Evolutionary conservation across 2,113 vertebrate species (phyloP).

Genomic region (Heloderma charlesbogerti): DNA sequence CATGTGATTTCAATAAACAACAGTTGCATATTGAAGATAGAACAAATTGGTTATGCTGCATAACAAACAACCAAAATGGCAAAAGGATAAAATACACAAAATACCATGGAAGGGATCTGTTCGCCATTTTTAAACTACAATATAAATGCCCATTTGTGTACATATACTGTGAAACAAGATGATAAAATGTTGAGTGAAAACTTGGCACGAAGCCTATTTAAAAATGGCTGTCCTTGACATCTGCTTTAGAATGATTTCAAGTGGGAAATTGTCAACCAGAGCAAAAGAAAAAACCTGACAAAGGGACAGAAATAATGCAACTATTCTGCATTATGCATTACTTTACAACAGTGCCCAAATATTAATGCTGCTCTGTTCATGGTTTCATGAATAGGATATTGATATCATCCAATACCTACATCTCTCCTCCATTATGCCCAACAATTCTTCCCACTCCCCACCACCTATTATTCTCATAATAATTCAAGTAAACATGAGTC

Average conservation of each 20-base stretch:
- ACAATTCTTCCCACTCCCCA: neutral
- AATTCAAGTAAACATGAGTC: neutral
- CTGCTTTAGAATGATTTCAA: neutral
- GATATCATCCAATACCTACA: neutral
- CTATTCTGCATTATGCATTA: conserved; percentile 23
- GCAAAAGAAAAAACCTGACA: neutral
- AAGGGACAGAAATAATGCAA: conserved; percentile 31
- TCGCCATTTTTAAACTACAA: neutral
- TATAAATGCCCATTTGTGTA: neutral
- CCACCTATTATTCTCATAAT: neutral
- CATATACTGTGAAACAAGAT: neutral
- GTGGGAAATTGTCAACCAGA: conserved; percentile 11
- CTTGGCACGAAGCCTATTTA: neutral
- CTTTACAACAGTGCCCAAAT: conserved; percentile 17
- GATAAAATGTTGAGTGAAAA: neutral
- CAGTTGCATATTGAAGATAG: neutral
- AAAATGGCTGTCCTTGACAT: neutral
- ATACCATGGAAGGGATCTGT: neutral
- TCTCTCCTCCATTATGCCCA: neutral
- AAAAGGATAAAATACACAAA: neutral
- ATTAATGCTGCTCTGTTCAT: conserved; percentile 25
- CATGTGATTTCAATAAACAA: neutral
- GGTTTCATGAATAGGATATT: conserved; percentile 36
- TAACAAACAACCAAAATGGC: neutral
- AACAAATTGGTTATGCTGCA: neutral